These are phyloP conservation scores for Adelphocoris suturalis DNA, from an alignment of 2,888 invertebrate species.

Conservation along the genomic window DNA sequence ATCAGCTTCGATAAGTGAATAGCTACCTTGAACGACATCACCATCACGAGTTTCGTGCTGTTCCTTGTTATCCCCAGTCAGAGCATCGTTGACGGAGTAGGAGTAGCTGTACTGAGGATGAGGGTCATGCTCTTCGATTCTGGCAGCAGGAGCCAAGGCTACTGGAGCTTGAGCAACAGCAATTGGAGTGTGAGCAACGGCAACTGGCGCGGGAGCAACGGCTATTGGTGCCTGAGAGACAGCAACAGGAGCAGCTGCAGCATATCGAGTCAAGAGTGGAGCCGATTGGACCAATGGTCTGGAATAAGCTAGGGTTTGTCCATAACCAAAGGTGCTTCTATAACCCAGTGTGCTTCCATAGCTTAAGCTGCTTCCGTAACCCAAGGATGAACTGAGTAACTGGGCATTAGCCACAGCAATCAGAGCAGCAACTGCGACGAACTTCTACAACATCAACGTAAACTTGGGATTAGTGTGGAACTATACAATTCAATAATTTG, in stretches of 20 bases:
- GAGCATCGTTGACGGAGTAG: conserved; percentile 76
- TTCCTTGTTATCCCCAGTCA: conserved; percentile 76
- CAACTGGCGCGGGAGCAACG: neutral
- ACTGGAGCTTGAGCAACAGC: conserved; percentile 49
- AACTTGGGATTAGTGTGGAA: too few species aligned
- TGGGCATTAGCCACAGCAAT: conserved; percentile 60
- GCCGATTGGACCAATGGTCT: conserved; percentile 55
- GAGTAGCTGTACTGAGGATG: conserved; percentile 76
- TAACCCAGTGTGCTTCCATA: conserved; percentile 5
- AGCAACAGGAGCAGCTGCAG: conserved; percentile 20
- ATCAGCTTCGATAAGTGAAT: conserved; percentile 63
- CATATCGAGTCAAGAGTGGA: neutral
- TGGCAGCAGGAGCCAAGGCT: conserved; percentile 55
- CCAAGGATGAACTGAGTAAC: conserved; percentile 30
- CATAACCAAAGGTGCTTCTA: neutral
- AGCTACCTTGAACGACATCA: conserved; percentile 75
- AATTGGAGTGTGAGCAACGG: conserved; percentile 25
- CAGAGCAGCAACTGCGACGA: conserved; percentile 59
- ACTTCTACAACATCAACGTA: conserved; percentile 22
- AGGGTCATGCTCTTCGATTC: conserved; percentile 76
- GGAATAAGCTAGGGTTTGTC: conserved; percentile 48
- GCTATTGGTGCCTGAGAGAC: conserved; percentile 38
- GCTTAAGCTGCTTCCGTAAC: neutral
- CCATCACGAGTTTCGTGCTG: conserved; percentile 78
- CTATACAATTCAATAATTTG: too few species aligned